These are phyloP conservation scores for Cyaniris semiargus DNA, from an alignment of 2,888 invertebrate genomes.

Conservation along the genomic window DNA sequence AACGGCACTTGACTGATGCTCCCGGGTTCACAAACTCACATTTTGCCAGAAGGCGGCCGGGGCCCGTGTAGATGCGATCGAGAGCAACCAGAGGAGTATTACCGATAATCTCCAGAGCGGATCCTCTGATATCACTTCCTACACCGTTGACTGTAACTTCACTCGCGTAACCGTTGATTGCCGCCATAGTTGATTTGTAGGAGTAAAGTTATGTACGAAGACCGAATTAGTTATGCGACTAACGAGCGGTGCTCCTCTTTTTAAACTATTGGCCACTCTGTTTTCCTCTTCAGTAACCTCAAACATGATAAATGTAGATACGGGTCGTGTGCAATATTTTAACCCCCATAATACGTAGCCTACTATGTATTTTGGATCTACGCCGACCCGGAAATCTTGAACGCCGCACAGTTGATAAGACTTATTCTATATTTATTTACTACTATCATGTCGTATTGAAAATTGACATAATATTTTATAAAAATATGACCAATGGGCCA, in stretches of 20 bases:
- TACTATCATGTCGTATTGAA: neutral
- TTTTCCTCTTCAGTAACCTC: neutral
- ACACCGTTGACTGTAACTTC: conserved; percentile 42
- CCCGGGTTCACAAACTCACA: conserved; percentile 76
- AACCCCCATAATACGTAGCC: neutral
- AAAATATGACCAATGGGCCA: too few species aligned
- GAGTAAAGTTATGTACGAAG: neutral
- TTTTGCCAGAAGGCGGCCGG: conserved; percentile 70
- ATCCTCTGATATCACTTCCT: conserved; percentile 63
- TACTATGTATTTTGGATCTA: neutral
- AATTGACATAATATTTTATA: too few species aligned
- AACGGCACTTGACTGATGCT: conserved; percentile 70
- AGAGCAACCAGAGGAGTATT: conserved; percentile 72
- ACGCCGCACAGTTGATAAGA: neutral
- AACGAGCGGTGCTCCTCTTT: neutral
- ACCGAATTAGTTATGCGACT: neutral
- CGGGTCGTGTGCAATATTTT: conserved; percentile 4
- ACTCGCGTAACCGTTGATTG: neutral
- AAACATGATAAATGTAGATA: neutral
- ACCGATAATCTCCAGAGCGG: conserved; percentile 71
- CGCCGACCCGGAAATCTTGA: neutral
- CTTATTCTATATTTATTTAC: neutral
- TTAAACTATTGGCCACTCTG: neutral
- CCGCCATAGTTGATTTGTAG: neutral
- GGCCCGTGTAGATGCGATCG: conserved; percentile 66